A percentile compares a stretch with the other conserved stretches of the same genome.
phyloP scores from a whole-genome alignment of 2,888 invertebrate species.

The Hyposoter didymator region DNA sequence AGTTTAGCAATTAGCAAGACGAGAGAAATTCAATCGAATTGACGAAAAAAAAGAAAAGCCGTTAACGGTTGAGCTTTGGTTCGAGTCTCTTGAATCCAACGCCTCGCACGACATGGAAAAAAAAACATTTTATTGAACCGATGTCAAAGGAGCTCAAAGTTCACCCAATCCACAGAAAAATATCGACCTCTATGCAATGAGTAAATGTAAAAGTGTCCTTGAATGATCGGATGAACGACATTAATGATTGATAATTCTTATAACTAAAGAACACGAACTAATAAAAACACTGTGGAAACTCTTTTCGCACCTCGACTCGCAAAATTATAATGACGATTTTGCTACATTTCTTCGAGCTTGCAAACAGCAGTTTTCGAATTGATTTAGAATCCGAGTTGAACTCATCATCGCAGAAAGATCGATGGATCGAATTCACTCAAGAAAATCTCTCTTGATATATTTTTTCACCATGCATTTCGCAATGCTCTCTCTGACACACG shows the following conservation, averaged over 20 bases:
- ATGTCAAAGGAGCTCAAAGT: neutral
- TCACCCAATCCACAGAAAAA: neutral
- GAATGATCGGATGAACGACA: too few relatives aligned
- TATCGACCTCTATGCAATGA: neutral
- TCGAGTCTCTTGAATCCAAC: neutral
- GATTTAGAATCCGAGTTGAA: neutral
- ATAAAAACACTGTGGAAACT: neutral
- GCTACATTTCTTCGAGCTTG: neutral
- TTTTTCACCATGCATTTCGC: neutral
- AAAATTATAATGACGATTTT: neutral
- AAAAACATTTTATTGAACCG: neutral
- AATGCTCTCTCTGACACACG: neutral
- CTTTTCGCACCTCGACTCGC: neutral
- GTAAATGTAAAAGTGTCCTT: neutral
- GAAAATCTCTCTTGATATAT: conserved; percentile 5
- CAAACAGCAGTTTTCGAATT: neutral
- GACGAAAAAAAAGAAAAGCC: neutral
- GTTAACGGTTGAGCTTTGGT: neutral
- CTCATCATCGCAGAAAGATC: neutral
- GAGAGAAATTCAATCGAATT: neutral
- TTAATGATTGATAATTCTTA: too few relatives aligned
- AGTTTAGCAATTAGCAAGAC: neutral
- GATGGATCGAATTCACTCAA: neutral
- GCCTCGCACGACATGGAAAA: neutral
- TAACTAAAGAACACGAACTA: too few relatives aligned